Evolutionary conservation across 2,113 vertebrate genomes (phyloP).

Genomic region (Cavia porcellus): DNA sequence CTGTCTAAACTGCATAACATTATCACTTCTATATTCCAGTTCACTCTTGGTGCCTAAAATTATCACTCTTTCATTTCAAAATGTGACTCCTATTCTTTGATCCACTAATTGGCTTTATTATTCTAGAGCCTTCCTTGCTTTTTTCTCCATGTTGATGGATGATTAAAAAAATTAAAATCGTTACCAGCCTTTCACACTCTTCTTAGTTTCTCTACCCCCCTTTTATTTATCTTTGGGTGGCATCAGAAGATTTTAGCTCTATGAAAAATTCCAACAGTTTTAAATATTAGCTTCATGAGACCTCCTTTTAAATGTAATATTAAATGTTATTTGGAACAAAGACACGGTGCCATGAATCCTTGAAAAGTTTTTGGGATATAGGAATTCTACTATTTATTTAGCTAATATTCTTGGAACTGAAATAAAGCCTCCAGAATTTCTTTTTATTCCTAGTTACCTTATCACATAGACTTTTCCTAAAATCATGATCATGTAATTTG

Average conservation of each 20-base stretch:
- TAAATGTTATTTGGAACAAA: conserved; percentile 74
- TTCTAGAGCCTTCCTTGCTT: conserved; percentile 82
- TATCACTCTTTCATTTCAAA: conserved; percentile 88
- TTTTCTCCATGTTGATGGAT: conserved; percentile 80
- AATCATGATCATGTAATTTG: conserved; percentile 56
- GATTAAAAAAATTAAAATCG: conserved; percentile 72
- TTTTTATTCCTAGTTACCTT: conserved; percentile 5
- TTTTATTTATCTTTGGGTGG: conserved; percentile 72
- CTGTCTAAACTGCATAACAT: conserved; percentile 84
- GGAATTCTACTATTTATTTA: neutral
- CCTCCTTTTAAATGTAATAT: conserved; percentile 78
- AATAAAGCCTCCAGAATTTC: conserved; percentile 49
- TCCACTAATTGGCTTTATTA: conserved; percentile 87
- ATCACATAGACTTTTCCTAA: neutral
- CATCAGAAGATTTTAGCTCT: conserved; percentile 73
- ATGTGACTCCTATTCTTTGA: conserved; percentile 86
- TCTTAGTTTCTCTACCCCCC: neutral
- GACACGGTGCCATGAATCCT: neutral
- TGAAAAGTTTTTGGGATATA: neutral
- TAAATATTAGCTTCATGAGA: conserved; percentile 68
- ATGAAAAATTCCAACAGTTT: conserved; percentile 81
- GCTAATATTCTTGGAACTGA: neutral
- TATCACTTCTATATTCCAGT: conserved; percentile 86
- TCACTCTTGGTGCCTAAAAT: conserved; percentile 88
- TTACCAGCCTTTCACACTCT: conserved; percentile 80